phyloP scores from a whole-genome alignment of 2,797 vertebrate genomes.

The Acropternis orthonyx region DNA sequence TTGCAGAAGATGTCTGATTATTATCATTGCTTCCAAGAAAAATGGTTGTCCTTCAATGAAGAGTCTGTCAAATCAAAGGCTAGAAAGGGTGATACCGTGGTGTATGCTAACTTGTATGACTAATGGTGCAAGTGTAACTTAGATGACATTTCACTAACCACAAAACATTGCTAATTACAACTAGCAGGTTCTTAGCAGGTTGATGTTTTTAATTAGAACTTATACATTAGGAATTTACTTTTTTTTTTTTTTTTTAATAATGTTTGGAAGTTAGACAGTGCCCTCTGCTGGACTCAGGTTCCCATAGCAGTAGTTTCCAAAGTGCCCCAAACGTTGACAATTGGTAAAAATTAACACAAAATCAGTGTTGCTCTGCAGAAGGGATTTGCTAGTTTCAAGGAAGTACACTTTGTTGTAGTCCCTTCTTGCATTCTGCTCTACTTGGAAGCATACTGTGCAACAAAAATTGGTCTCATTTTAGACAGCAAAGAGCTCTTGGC shows the following conservation, averaged over 20 bases:
- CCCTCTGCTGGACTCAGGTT: slow-evolving; percentile 70
- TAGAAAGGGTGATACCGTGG: neutral
- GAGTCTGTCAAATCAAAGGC: neutral
- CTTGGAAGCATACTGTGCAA: slow-evolving; percentile 20
- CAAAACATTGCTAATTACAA: slow-evolving; percentile 62
- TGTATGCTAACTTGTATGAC: neutral
- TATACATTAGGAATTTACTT: neutral
- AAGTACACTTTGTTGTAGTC: neutral
- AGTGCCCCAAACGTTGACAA: neutral
- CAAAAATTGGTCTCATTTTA: slow-evolving; percentile 21
- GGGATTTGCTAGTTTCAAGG: slow-evolving; percentile 16
- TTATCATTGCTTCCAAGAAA: neutral
- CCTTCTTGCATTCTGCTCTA: neutral
- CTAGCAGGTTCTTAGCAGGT: slow-evolving; percentile 42
- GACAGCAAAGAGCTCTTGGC: slow-evolving; percentile 35
- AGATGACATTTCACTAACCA: slow-evolving; percentile 55
- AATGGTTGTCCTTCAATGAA: neutral
- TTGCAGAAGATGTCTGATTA: neutral
- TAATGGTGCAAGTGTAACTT: slow-evolving; percentile 55
- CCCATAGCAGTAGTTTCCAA: slow-evolving; percentile 1
- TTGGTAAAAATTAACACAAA: neutral
- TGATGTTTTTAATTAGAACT: slow-evolving; percentile 64
- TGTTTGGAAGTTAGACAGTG: slow-evolving; percentile 61
- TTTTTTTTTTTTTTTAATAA: neutral
- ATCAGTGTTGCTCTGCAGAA: neutral